phyloP scores from a whole-genome alignment of 2,797 vertebrate genomes.

The Poecile montanus region DNA sequence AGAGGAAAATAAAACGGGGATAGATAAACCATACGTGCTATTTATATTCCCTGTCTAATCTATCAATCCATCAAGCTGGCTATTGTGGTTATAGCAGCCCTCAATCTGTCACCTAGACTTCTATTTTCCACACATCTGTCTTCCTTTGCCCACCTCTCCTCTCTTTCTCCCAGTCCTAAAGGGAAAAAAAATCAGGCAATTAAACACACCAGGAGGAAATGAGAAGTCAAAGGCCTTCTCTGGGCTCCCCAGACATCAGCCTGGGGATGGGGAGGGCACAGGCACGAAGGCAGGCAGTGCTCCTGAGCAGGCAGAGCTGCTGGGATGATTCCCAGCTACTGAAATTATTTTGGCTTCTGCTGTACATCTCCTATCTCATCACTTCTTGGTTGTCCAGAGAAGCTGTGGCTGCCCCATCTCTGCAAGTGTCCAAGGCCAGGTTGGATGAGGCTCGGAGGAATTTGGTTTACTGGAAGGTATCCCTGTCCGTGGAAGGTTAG shows the following conservation, averaged over 20 bases:
- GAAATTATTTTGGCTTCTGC: background rate
- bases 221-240: background rate
- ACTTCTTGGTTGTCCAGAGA: background rate
- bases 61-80: conserved; percentile 62
- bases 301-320: background rate
- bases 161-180: background rate
- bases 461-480: background rate
- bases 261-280: background rate
- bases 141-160: conserved; percentile 15
- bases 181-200: background rate
- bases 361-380: background rate
- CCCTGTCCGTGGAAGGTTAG: background rate
- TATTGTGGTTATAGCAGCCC: conserved; percentile 33
- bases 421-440: background rate
- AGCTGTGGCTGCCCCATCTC: background rate
- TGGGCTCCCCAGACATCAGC: background rate
- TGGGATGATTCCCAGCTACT: background rate
- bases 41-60: conserved; percentile 71
- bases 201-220: background rate
- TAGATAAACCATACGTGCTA: conserved; percentile 68
- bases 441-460: background rate
- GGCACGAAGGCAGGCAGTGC: fast-evolving
- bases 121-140: conserved; percentile 63
- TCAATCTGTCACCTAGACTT: conserved; percentile 63
- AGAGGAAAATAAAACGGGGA: conserved; percentile 6